Evolutionary conservation across 2,797 vertebrate species (phyloP), one percentile per base, ranked within the genome.

Genomic region (Phalloptychus januarius): DNA sequence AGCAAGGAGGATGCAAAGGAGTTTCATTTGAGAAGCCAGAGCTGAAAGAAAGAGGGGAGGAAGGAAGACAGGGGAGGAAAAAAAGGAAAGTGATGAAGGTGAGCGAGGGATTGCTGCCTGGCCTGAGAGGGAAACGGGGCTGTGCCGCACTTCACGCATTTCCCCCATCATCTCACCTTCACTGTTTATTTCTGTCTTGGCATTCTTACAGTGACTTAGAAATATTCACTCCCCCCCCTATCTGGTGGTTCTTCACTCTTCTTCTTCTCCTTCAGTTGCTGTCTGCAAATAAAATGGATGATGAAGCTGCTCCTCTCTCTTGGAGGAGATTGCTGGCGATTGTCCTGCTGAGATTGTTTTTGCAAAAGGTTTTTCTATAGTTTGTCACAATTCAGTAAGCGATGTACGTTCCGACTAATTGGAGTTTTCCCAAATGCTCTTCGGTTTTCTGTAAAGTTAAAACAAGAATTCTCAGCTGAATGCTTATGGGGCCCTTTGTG

Each of bases 21-120:
- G 54, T 72, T 48, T 72, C 36, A 63, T 73, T n/a, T 3, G 63
- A 78, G 52, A 54, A 72, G 28, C 31, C 0, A 8, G 61, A 74
- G 74, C 63, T 44, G 40, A 23, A 70, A 56, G 16, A 63, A 54
- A 72, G n/a, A n/a, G n/a, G n/a, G n/a, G n/a, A n/a, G n/a, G n/a
- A 23, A 23, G 48, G 48, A 50, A 23, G 45, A 46, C 1, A 7
- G 0, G 18, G 48, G 18, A 0, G 45, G 16, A 48, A 31, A 5
- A 56, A 71, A 42, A 45, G 23, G 36, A 70, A 73, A 65, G 36
- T 48, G 36, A 69, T 23, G 42, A 76, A 56, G 87, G 56, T 77
- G 42, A 67, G 8, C 71, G 33, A 75, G 1, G 7, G 72, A 78
- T 61, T 71, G 74, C 54, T 74, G 70, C 56, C 40, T 70, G 72